Conservation (phyloP, 2,888 invertebrate genomes). For the Drosophila paranaensis region DNA sequence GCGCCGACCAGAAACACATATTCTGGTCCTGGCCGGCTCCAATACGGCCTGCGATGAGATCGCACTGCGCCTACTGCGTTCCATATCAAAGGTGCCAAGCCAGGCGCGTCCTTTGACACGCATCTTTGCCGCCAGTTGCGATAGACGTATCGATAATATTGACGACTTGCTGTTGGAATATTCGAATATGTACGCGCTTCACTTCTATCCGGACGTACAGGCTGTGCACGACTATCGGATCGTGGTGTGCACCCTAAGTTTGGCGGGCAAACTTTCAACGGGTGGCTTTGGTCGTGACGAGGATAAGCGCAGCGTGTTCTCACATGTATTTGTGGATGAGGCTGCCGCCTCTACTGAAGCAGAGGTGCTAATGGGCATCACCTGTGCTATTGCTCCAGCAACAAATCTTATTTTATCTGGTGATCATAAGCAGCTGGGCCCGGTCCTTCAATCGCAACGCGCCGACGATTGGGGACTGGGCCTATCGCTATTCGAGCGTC, state of each 20-base stretch:
- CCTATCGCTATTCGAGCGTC: slow-evolving; percentile 89
- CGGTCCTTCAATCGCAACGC: slow-evolving; percentile 85
- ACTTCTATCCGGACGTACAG: slow-evolving; percentile 85
- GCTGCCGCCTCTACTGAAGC: slow-evolving; percentile 90
- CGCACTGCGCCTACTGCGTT: slow-evolving; percentile 85
- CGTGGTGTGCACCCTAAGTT: slow-evolving; percentile 88
- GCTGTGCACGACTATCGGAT: slow-evolving; percentile 86
- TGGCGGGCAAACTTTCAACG: slow-evolving; percentile 86
- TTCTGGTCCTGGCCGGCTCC: slow-evolving; percentile 89
- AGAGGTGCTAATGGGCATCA: slow-evolving; percentile 88
- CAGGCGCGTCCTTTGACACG: slow-evolving; percentile 82
- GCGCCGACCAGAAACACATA: slow-evolving; percentile 83
- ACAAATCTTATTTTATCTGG: slow-evolving; percentile 89
- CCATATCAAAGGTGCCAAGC: slow-evolving; percentile 46
- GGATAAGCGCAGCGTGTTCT: slow-evolving; percentile 83
- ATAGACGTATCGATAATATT: slow-evolving; percentile 82
- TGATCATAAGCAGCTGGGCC: slow-evolving; percentile 90
- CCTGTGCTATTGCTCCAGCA: slow-evolving; percentile 76
- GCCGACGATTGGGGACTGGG: slow-evolving; percentile 75
- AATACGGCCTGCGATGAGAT: slow-evolving; percentile 91
- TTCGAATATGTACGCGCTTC: slow-evolving; percentile 84
- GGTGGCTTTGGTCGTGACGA: slow-evolving; percentile 77
- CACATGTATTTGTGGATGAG: slow-evolving; percentile 91
- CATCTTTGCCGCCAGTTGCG: slow-evolving; percentile 84
- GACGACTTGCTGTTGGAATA: slow-evolving; percentile 82